These are phyloP conservation scores for Sitobion miscanthi DNA, from an alignment of 1,140 invertebrate species.

Conservation along the genomic window DNA sequence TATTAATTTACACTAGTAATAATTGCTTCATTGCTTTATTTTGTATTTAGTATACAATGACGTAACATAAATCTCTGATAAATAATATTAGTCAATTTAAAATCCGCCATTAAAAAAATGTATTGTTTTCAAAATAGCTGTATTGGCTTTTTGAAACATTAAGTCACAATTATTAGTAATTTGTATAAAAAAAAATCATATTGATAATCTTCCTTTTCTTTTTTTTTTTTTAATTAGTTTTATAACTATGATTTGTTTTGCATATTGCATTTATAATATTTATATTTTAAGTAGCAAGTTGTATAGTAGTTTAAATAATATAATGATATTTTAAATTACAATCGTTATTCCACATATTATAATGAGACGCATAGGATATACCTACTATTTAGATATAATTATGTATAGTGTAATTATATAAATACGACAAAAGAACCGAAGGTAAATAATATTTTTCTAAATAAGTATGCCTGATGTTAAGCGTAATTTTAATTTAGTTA, in stretches of 20 bases:
- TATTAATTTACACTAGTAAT: not conserved
- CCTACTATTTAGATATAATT: not conserved
- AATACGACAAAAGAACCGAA: not conserved
- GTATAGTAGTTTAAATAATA: no score
- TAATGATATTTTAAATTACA: not conserved
- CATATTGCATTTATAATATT: not conserved
- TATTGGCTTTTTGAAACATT: not conserved
- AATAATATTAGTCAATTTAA: slow-evolving; percentile 16
- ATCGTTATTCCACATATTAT: not conserved
- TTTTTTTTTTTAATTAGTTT: not conserved
- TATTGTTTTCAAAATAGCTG: not conserved
- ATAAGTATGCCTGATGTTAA: no score
- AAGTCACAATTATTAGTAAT: not conserved
- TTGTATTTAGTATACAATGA: not conserved
- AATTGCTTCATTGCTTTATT: not conserved
- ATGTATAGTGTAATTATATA: not conserved
- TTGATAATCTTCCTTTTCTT: not conserved
- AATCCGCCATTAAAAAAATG: not conserved
- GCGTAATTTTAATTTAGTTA: no score
- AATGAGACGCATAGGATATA: not conserved
- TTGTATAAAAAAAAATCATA: not conserved
- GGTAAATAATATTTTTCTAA: not conserved
- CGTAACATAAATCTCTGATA: not conserved
- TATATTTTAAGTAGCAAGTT: no score
- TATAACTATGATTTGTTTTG: not conserved